Base-by-base conservation (phyloP, 64 coral and sea anemone species). In the Actinia equina region DNA sequence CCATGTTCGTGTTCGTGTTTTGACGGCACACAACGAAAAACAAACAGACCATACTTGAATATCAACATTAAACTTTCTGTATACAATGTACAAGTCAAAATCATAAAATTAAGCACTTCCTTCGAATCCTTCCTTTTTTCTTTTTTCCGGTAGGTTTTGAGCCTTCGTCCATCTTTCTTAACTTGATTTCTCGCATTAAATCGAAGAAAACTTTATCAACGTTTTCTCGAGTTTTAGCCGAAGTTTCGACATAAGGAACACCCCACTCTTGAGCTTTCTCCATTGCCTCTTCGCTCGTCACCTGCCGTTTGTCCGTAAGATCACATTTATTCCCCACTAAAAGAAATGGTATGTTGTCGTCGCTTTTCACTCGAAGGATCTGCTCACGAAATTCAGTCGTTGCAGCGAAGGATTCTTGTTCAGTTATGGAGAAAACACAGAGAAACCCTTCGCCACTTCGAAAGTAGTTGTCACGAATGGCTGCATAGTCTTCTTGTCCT, bases 121-220 rank as follows among this genome's bases (percentile, higher is more conserved):
- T 99, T 90, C 89, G 91, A 20, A 82, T 77, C 71, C 77, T 77
- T 62, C 85, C 16, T 82, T 84, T 67, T 59, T 90, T 95, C 20
- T 61, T 86, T 59, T 91, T 93, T 30, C 91, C 86, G 13, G 88
- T 84, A 26, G 93, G 88, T 79, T 99, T 95, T 16, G 82, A 87
- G 58, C 93, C 97, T 81, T 99, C 97, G 42, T 95, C 97, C 86
- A 95, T 95, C 77, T 99, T 99, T 52, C 97, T 88, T 76, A 88
- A 95, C 87, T 88, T 94, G 44, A 99, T 99, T 88, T 99, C 97
- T 83, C 97, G 84, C 97, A 99, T 95, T 17, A 99, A 86, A 79
- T 99, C 97, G 82, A 93, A 99, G 88, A 99, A 99, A 7, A 99
- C 97, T 74, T 99, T 99, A 82, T 99, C 97, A 92, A 99, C 97